phyloP scores from a whole-genome alignment of 2,888 invertebrate genomes.

The Ennomos fuscantarius region DNA sequence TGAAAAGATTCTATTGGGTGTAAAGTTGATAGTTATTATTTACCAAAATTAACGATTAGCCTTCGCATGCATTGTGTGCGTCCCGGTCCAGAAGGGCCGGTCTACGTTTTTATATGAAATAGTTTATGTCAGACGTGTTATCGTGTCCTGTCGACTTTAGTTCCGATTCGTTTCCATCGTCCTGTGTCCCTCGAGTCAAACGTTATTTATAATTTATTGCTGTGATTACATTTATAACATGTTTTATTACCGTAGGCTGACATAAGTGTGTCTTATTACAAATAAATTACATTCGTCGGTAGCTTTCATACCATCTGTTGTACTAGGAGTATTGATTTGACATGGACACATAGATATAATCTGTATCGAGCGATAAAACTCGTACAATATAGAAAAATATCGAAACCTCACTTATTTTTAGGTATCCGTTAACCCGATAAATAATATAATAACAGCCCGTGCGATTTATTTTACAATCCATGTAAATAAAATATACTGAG shows the following conservation, averaged over 20 bases:
- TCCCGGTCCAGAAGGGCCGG: neutral
- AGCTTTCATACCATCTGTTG: constrained; percentile 35
- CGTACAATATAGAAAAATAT: constrained; percentile 1
- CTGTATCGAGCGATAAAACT: too few species aligned
- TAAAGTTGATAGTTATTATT: constrained; percentile 78
- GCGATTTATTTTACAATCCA: constrained; percentile 37
- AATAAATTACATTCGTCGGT: constrained; percentile 26
- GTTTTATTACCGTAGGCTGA: constrained; percentile 43
- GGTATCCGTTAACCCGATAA: constrained; percentile 22
- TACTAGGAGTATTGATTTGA: constrained; percentile 47
- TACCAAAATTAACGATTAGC: constrained; percentile 78
- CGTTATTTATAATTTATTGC: constrained; percentile 79
- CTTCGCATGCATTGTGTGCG: constrained; percentile 53
- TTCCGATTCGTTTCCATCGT: constrained; percentile 72
- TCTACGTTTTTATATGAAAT: constrained; percentile 40
- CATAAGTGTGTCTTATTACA: constrained; percentile 54
- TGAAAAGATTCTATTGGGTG: constrained; percentile 80
- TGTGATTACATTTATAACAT: constrained; percentile 81
- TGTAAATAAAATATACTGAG: neutral
- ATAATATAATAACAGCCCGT: constrained; percentile 33
- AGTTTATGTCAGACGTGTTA: constrained; percentile 76
- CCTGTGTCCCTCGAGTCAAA: constrained; percentile 68
- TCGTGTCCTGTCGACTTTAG: constrained; percentile 71
- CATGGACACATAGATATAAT: constrained; percentile 51
- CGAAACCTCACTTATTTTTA: constrained; percentile 26